Conservation (phyloP, 1,140 invertebrate genomes). For the Papilio glaucus region DNA sequence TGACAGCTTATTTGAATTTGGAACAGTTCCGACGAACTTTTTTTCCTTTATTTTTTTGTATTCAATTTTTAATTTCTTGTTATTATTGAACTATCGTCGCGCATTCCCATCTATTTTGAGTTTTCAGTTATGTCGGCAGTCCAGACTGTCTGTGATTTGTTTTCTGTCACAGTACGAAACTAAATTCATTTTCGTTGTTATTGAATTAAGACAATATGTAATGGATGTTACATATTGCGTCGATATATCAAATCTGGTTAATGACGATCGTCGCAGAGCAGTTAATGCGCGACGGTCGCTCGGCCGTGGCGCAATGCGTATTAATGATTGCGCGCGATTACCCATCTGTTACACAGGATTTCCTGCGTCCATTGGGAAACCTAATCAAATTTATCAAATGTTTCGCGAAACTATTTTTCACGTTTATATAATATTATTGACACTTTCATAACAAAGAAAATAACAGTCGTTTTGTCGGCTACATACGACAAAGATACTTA, state of each 20-base stretch:
- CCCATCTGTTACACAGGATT: slow-evolving; percentile 39
- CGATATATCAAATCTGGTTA: slow-evolving; percentile 35
- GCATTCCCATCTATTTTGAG: no score
- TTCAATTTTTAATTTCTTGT: no score
- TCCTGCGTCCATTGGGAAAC: slow-evolving; percentile 35
- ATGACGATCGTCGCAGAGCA: slow-evolving; percentile 35
- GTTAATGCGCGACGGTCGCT: slow-evolving; percentile 16
- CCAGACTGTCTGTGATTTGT: no score
- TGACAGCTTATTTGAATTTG: no score
- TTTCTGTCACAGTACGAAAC: background rate
- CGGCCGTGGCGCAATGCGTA: slow-evolving; percentile 29
- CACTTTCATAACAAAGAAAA: background rate
- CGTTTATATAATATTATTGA: background rate
- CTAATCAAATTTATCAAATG: slow-evolving; percentile 32
- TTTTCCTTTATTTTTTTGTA: no score
- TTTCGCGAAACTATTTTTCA: slow-evolving; percentile 22
- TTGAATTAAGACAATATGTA: slow-evolving; percentile 34
- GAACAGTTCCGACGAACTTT: no score
- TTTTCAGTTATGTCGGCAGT: no score
- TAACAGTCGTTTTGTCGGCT: no score
- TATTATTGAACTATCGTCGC: no score
- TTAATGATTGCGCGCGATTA: slow-evolving; percentile 35
- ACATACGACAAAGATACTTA: no score
- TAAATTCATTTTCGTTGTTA: slow-evolving; percentile 14
- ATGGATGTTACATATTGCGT: background rate